Evolutionary conservation across 2,113 vertebrate genomes (phyloP).

Genomic region (Gambusia holbrooki): DNA sequence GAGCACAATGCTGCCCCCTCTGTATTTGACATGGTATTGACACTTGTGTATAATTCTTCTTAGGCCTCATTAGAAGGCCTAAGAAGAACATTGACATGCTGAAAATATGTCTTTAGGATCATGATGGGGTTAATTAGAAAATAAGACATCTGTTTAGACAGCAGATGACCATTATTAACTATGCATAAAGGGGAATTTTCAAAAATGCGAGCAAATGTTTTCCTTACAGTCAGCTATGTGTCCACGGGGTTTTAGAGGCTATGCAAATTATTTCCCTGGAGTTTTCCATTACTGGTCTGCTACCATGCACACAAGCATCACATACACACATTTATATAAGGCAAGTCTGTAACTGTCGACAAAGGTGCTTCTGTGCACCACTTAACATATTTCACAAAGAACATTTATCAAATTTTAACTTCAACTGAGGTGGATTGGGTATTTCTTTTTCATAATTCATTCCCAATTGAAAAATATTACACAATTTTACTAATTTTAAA

Average conservation of each 20-base stretch:
- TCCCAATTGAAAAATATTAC: constrained; percentile 5
- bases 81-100: no score
- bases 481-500: background rate
- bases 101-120: background rate
- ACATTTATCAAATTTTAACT: constrained; percentile 7
- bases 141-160: background rate
- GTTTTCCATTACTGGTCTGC: constrained; percentile 59
- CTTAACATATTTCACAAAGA: constrained; percentile 38
- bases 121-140: background rate
- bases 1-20: background rate
- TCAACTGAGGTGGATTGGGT: constrained; percentile 11
- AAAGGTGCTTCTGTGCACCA: constrained; percentile 68
- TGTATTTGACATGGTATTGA: background rate
- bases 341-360: constrained; percentile 65
- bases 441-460: background rate
- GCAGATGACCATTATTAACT: background rate
- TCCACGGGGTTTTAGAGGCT: constrained; percentile 18
- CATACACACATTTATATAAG: constrained; percentile 63
- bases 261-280: constrained; percentile 27
- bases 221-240: constrained; percentile 12
- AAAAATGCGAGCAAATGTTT: constrained; percentile 13
- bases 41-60: background rate
- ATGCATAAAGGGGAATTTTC: constrained; percentile 10
- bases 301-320: constrained; percentile 47
- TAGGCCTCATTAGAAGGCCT: no score